A percentile compares a stretch with the other conserved stretches of the same genome.
These are phyloP conservation scores for Daphoenositta chrysoptera DNA, from an alignment of 2,113 vertebrate species.

Conservation along the genomic window DNA sequence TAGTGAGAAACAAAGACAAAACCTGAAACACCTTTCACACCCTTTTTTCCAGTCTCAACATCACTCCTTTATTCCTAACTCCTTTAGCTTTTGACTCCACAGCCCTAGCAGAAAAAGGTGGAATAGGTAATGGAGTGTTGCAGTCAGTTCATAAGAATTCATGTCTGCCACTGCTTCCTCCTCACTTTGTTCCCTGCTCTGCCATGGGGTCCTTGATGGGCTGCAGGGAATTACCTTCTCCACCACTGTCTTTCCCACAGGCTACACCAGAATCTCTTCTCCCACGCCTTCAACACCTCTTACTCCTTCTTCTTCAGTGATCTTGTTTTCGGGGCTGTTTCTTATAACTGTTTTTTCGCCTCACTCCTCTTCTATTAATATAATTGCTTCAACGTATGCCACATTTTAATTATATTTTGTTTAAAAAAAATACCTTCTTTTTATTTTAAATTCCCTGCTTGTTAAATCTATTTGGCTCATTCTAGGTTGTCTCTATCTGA, in stretches of 20 bases:
- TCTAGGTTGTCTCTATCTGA: not conserved
- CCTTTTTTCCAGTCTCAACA: not conserved
- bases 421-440: not conserved
- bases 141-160: not conserved
- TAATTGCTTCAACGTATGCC: not conserved
- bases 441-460: not conserved
- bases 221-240: not conserved
- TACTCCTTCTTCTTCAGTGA: not conserved
- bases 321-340: not conserved
- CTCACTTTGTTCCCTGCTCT: not conserved
- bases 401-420: not conserved
- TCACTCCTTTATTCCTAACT: not conserved
- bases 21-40: not conserved
- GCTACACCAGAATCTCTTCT: not conserved
- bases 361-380: not conserved
- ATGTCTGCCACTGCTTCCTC: not conserved
- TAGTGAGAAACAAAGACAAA: not conserved
- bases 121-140: not conserved
- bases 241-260: not conserved
- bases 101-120: not conserved
- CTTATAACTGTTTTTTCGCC: not conserved
- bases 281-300: not conserved
- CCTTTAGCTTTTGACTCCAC: accelerated
- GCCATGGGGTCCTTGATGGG: not conserved
- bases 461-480: not conserved